These are phyloP conservation scores for Oncorhynchus clarkii DNA, from an alignment of 2,113 vertebrate genomes.

Conservation along the genomic window DNA sequence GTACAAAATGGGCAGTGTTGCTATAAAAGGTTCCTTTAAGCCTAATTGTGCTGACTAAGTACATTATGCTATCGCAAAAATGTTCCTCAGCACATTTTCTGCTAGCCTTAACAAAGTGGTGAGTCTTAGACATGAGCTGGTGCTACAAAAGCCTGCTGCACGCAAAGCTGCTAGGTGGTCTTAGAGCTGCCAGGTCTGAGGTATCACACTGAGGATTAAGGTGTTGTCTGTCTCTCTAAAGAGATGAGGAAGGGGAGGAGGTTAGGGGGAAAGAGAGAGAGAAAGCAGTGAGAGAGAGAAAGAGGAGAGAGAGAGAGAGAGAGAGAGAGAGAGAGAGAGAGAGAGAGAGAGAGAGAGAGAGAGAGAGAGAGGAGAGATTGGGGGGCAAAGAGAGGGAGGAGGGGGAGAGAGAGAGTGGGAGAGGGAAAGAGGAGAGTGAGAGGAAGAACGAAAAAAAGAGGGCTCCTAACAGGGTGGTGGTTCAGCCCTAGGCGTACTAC, in stretches of 20 bases:
- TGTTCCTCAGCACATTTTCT: constrained; percentile 15
- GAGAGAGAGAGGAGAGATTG: background rate
- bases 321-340: too few species aligned
- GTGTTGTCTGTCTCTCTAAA: constrained; percentile 12
- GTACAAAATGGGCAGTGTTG: background rate
- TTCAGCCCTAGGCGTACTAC: too few species aligned
- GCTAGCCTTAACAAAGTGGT: background rate
- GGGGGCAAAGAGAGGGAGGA: background rate
- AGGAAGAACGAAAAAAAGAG: background rate
- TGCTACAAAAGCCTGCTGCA: background rate
- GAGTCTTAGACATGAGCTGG: background rate
- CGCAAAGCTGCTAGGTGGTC: constrained; percentile 8
- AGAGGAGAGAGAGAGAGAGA: background rate
- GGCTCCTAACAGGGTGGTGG: background rate
- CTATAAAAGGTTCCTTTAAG: background rate
- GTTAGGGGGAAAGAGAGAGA: background rate
- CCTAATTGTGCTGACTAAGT: background rate
- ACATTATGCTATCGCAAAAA: background rate
- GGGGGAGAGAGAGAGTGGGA: background rate
- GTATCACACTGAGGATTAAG: constrained; percentile 45
- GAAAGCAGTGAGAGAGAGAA: background rate
- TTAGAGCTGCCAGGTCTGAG: constrained; percentile 21
- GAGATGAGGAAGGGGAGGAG: background rate
- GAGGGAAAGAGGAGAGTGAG: background rate
- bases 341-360: background rate